Evolutionary conservation across 2,113 vertebrate genomes (phyloP).

Genomic region (Oncorhynchus kisutch): DNA sequence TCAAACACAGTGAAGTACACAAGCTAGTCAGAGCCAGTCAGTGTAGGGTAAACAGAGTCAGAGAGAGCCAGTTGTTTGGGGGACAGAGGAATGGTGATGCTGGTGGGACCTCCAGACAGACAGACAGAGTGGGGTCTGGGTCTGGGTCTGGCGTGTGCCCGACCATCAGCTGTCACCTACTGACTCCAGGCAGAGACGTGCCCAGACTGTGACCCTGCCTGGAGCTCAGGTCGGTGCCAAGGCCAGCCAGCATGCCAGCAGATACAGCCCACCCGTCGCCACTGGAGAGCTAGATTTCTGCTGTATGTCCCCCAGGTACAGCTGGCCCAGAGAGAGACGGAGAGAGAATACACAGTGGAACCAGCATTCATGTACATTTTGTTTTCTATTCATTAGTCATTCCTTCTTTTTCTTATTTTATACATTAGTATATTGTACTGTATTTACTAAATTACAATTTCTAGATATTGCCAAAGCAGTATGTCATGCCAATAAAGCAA

Average conservation of each 20-base stretch:
- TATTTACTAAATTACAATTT: too few relatives aligned
- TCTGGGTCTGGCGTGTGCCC: not conserved
- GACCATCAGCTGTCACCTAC: conserved; percentile 55
- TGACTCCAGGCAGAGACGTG: conserved; percentile 1
- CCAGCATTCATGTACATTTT: too few relatives aligned
- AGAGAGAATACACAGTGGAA: not conserved
- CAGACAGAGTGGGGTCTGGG: conserved; percentile 19
- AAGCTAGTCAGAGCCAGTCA: not conserved
- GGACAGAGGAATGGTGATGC: conserved; percentile 15
- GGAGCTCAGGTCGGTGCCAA: conserved; percentile 67
- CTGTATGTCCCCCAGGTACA: conserved; percentile 45
- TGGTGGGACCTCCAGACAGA: conserved; percentile 39
- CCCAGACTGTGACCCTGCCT: conserved; percentile 59
- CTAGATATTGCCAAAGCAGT: too few relatives aligned
- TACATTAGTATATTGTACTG: too few relatives aligned
- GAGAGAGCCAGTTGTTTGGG: conserved; percentile 19
- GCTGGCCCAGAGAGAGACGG: conserved; percentile 33
- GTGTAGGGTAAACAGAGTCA: conserved; percentile 23
- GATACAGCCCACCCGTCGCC: conserved; percentile 39
- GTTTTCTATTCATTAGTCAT: too few relatives aligned
- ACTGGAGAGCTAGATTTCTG: conserved; percentile 54
- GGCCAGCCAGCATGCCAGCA: conserved; percentile 59
- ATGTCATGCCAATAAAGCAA: too few relatives aligned
- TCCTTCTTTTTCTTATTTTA: too few relatives aligned
- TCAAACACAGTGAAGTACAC: conserved; percentile 19